A percentile compares a stretch with the other conserved stretches of the same genome.
Conservation (phyloP, 2,888 invertebrate genomes). For the Phalangium opilio region DNA sequence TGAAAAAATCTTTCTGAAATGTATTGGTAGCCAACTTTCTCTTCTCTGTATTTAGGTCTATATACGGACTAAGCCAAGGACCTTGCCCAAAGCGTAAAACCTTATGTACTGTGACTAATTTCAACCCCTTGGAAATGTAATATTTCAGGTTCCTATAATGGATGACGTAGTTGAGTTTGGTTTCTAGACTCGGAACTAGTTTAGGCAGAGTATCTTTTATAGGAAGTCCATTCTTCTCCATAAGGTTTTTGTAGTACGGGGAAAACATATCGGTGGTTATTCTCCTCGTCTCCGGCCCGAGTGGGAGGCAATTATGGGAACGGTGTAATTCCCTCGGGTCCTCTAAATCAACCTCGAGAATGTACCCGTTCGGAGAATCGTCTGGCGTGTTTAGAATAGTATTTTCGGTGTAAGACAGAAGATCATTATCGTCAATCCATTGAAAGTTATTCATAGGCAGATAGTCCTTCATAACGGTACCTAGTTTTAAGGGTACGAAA, state of each 20-base stretch:
- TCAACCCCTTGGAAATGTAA: slow-evolving; percentile 19
- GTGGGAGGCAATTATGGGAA: slow-evolving; percentile 1
- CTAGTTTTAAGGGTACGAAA: no score
- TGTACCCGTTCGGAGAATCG: slow-evolving; percentile 4
- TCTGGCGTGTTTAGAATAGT: not conserved
- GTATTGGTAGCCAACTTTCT: slow-evolving; percentile 23
- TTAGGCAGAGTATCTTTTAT: slow-evolving; percentile 6
- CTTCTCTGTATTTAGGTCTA: slow-evolving; percentile 17
- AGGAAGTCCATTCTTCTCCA: slow-evolving; percentile 3
- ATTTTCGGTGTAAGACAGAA: no score
- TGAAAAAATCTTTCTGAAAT: slow-evolving; percentile 30
- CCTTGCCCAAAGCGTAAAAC: slow-evolving; percentile 9
- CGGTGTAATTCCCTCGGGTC: slow-evolving; percentile 8
- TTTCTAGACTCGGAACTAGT: slow-evolving; percentile 10
- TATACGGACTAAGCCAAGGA: slow-evolving; percentile 10
- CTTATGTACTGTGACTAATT: slow-evolving; percentile 21
- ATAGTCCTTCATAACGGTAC: slow-evolving; percentile 7
- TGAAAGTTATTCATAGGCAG: slow-evolving; percentile 10
- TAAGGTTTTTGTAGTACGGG: no score
- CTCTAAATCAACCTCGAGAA: slow-evolving; percentile 11
- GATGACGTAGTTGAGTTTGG: slow-evolving; percentile 19
- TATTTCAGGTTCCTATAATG: slow-evolving; percentile 21
- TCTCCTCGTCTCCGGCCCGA: no score
- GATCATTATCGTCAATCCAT: slow-evolving; percentile 2
- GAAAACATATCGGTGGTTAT: no score